These are phyloP conservation scores for Idaea aversata DNA, from an alignment of 2,888 invertebrate genomes.

Conservation along the genomic window DNA sequence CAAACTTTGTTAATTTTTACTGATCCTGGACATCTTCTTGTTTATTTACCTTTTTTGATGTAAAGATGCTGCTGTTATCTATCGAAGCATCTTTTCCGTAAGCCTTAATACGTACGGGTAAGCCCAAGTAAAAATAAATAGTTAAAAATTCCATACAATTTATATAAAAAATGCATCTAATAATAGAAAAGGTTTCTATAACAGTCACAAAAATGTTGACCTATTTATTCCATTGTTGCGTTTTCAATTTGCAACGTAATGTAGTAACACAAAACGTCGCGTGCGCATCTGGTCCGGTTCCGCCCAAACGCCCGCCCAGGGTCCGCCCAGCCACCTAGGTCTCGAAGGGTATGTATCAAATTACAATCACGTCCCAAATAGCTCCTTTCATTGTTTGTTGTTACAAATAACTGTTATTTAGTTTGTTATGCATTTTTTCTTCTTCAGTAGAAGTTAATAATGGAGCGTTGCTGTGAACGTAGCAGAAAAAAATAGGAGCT, in stretches of 20 bases:
- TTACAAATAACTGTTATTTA: slow-evolving; percentile 30
- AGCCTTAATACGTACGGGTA: too few relatives aligned
- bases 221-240: slow-evolving; percentile 32
- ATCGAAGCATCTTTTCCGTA: too few relatives aligned
- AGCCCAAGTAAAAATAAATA: too few relatives aligned
- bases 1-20: too few relatives aligned
- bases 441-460: background rate
- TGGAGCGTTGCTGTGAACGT: too few relatives aligned
- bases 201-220: background rate
- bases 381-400: slow-evolving; percentile 40
- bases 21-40: too few relatives aligned
- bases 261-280: slow-evolving; percentile 38
- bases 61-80: too few relatives aligned
- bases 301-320: slow-evolving; percentile 60
- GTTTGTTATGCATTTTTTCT: slow-evolving; percentile 23
- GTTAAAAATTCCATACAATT: background rate
- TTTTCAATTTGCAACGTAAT: slow-evolving; percentile 6
- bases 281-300: slow-evolving; percentile 57
- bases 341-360: slow-evolving; percentile 36
- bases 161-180: slow-evolving; percentile 12
- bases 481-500: too few relatives aligned
- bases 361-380: slow-evolving; percentile 49
- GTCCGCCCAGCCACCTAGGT: slow-evolving; percentile 49
- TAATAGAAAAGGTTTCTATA: background rate
- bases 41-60: too few relatives aligned